Evolutionary conservation across 2,113 vertebrate genomes (phyloP).

Genomic region (Colinus virginianus): DNA sequence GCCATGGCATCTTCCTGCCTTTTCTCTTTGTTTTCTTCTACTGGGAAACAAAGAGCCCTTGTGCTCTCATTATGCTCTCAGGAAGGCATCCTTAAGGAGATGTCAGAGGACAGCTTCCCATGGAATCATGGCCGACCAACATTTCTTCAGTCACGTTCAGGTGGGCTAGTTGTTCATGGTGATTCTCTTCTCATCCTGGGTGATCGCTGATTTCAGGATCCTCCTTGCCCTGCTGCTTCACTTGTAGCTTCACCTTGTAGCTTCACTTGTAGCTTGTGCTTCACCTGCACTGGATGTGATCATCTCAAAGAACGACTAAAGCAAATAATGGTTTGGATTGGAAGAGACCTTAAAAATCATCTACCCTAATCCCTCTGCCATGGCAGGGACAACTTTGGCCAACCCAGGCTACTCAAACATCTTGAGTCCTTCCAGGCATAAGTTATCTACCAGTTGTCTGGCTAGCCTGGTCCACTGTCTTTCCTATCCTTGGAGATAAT

Average conservation of each 20-base stretch:
- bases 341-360: background rate
- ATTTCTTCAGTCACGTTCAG: background rate
- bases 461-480: background rate
- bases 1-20: too few species aligned
- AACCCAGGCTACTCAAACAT: background rate
- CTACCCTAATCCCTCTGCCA: background rate
- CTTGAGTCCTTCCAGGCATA: background rate
- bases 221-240: background rate
- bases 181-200: background rate
- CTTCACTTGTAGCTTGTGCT: too few species aligned
- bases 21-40: too few species aligned
- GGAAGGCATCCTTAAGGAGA: too few species aligned
- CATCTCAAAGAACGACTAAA: background rate
- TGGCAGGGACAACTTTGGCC: background rate
- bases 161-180: background rate
- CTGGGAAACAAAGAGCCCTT: too few species aligned
- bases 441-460: background rate
- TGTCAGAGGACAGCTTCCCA: too few species aligned
- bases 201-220: background rate
- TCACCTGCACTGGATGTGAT: background rate
- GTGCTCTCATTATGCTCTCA: too few species aligned
- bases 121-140: background rate
- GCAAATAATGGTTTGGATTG: background rate
- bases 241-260: background rate
- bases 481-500: background rate